Evolutionary conservation across 2,797 vertebrate species (phyloP).

Genomic region (Petrocephalus schoutedeni): DNA sequence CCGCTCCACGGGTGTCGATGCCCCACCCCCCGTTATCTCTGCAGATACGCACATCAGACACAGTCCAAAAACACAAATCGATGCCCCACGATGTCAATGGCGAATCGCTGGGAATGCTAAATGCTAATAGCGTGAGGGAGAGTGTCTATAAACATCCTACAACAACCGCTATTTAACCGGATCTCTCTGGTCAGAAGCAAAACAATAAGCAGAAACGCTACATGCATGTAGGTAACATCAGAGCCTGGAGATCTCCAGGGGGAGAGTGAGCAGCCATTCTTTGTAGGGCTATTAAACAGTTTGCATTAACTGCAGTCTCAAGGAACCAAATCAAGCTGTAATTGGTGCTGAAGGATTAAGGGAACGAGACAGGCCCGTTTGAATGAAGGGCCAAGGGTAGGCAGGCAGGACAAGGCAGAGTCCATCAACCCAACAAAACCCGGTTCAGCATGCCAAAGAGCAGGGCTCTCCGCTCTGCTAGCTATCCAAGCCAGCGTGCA

Average conservation of each 20-base stretch:
- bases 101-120: neutral
- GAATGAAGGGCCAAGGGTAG: neutral
- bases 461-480: neutral
- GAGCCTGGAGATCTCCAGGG: neutral
- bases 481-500: slow-evolving; percentile 14
- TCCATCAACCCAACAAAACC: neutral
- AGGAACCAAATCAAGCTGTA: neutral
- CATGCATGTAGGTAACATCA: neutral
- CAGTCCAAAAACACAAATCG: neutral
- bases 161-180: neutral
- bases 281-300: neutral
- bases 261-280: neutral
- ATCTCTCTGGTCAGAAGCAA: neutral
- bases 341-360: neutral
- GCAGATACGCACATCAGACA: neutral
- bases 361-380: neutral
- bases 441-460: neutral
- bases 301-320: neutral
- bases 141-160: neutral
- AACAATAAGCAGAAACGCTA: neutral
- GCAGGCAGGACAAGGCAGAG: neutral
- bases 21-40: neutral
- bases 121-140: neutral
- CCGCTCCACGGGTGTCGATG: neutral
- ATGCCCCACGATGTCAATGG: neutral